These are phyloP conservation scores for Lagria hirta DNA, from an alignment of 2,888 invertebrate genomes.

Conservation along the genomic window DNA sequence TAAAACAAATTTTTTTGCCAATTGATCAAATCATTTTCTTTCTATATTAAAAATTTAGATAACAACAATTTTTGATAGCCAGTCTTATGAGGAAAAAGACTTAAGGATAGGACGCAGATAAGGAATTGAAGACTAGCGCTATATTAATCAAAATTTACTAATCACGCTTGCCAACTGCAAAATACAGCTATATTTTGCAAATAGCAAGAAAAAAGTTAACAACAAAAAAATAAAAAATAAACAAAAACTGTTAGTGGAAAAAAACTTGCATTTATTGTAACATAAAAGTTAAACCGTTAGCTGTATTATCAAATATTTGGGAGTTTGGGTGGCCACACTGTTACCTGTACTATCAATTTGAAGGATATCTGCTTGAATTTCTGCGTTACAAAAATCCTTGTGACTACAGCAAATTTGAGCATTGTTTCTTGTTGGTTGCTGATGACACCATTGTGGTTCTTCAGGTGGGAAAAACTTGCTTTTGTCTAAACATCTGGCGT, in stretches of 20 bases:
- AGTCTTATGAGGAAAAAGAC: constrained; percentile 18
- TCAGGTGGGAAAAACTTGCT: constrained; percentile 62
- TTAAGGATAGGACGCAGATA: neutral
- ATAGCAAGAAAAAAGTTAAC: constrained; percentile 7
- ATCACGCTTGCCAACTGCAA: constrained; percentile 16
- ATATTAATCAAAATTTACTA: constrained; percentile 53
- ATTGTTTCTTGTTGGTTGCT: constrained; percentile 45
- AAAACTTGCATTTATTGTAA: constrained; percentile 28
- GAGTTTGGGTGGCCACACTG: constrained; percentile 33
- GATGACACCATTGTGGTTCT: constrained; percentile 57
- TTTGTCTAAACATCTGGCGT: constrained; percentile 49
- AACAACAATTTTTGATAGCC: constrained; percentile 26
- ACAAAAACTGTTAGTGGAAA: constrained; percentile 25
- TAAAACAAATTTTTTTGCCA: constrained; percentile 29
- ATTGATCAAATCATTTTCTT: constrained; percentile 53
- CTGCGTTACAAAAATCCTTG: constrained; percentile 62
- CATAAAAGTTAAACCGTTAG: constrained; percentile 25
- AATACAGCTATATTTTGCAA: constrained; percentile 4
- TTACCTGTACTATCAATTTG: constrained; percentile 38
- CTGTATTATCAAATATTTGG: constrained; percentile 11
- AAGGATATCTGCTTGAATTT: constrained; percentile 27
- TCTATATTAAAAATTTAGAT: constrained; percentile 6
- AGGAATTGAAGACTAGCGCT: constrained; percentile 41
- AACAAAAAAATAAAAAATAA: constrained; percentile 18
- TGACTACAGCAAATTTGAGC: constrained; percentile 57